Conservation (phyloP, 92 coral and sea anemone genomes). For the Chrysogorgia sp. region DNA sequence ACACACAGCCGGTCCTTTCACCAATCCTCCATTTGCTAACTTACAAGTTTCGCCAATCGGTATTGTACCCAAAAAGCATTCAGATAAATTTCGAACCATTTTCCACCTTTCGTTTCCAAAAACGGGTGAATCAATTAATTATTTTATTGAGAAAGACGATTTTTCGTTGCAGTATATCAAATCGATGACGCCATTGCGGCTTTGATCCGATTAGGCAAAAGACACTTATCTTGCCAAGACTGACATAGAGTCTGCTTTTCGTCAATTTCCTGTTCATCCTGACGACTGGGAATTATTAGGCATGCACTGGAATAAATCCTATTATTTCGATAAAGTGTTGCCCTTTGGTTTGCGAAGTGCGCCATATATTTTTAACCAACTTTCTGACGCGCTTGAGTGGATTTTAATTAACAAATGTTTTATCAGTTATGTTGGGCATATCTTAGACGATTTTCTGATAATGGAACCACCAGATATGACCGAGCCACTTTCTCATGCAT, state of each 20-base stretch:
- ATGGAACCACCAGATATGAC: slow-evolving; percentile 52
- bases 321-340: slow-evolving; percentile 58
- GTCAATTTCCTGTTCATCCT: slow-evolving; percentile 63
- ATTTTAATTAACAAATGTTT: slow-evolving; percentile 35
- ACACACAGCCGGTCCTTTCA: slow-evolving; percentile 59
- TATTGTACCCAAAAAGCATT: no score
- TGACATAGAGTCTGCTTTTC: slow-evolving; percentile 63
- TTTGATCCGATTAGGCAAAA: slow-evolving; percentile 43
- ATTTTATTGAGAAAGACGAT: slow-evolving; percentile 18
- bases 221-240: slow-evolving; percentile 61
- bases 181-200: slow-evolving; percentile 53
- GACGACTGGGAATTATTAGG: no score
- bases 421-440: no score
- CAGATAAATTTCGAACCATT: no score
- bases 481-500: slow-evolving; percentile 47
- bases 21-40: slow-evolving; percentile 56
- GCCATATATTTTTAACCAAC: no score
- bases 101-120: no score
- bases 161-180: slow-evolving; percentile 47
- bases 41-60: slow-evolving; percentile 58
- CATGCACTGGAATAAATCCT: no score
- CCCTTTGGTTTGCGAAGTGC: slow-evolving; percentile 59
- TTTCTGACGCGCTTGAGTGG: slow-evolving; percentile 61
- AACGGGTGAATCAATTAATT: slow-evolving; percentile 49
- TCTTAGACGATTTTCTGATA: slow-evolving; percentile 64